phyloP scores from a whole-genome alignment of 1,140 invertebrate genomes.

The Atta texana region DNA sequence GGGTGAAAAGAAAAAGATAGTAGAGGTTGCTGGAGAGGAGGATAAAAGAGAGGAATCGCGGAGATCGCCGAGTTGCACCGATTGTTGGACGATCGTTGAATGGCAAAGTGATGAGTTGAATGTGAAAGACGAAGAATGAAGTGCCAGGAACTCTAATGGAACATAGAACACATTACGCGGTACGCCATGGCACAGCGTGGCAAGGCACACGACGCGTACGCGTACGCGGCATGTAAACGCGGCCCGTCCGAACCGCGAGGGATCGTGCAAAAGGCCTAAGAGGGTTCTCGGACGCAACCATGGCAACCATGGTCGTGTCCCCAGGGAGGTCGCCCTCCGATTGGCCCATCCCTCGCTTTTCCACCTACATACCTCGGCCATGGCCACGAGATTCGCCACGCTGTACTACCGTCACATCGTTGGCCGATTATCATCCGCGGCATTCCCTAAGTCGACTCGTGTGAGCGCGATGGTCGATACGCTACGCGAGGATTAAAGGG shows the following conservation, averaged over 20 bases:
- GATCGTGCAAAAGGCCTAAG: constrained; percentile 84
- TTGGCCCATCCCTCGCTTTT: constrained; percentile 85
- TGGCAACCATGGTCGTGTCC: constrained; percentile 84
- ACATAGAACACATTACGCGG: constrained; percentile 46
- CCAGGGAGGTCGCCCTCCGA: constrained; percentile 85
- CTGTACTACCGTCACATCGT: constrained; percentile 57
- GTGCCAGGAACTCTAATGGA: constrained; percentile 27
- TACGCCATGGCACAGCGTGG: constrained; percentile 21
- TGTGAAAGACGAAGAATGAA: constrained; percentile 28
- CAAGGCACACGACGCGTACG: constrained; percentile 2
- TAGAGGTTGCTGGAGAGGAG: constrained; percentile 2
- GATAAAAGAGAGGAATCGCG: constrained; percentile 11
- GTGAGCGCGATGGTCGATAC: constrained; percentile 68
- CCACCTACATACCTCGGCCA: constrained; percentile 80
- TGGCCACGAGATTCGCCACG: constrained; percentile 71
- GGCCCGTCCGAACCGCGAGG: constrained; percentile 75
- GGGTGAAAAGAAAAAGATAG: constrained; percentile 35
- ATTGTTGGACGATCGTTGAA: constrained; percentile 59
- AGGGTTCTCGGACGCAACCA: constrained; percentile 85
- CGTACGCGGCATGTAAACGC: constrained; percentile 70
- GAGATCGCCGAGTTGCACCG: constrained; percentile 45
- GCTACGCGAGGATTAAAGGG: constrained; percentile 30
- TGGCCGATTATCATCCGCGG: constrained; percentile 74
- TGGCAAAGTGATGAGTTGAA: constrained; percentile 1
- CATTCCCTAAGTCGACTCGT: constrained; percentile 54